Conservation (phyloP, 2,888 invertebrate genomes). For the Noctua fimbriata region DNA sequence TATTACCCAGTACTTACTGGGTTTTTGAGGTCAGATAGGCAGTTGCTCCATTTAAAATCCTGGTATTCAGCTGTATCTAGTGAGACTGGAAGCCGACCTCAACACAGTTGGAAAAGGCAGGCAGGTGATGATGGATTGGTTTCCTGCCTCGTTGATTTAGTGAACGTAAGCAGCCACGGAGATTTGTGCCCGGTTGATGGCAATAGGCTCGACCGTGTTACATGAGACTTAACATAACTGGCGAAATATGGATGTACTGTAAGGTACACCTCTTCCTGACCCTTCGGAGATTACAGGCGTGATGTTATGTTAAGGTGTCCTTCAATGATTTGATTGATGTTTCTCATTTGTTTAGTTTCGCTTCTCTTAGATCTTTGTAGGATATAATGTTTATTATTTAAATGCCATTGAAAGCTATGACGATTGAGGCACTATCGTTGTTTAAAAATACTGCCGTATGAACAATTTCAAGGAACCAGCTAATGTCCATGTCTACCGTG, state of each 20-base stretch:
- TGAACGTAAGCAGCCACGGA: background rate
- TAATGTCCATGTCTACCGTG: background rate
- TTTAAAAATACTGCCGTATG: background rate
- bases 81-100: background rate
- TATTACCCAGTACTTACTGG: too few species aligned
- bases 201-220: background rate
- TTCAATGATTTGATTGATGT: constrained; percentile 13
- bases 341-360: constrained; percentile 26
- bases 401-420: constrained; percentile 13
- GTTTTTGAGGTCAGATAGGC: too few species aligned
- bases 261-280: background rate
- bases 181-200: background rate
- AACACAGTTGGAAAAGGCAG: background rate
- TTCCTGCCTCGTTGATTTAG: background rate
- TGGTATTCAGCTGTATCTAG: too few species aligned
- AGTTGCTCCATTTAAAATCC: too few species aligned
- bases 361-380: constrained; percentile 23
- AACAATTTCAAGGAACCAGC: background rate
- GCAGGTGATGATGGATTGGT: background rate
- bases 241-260: background rate
- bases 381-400: constrained; percentile 26
- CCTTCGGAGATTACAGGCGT: background rate
- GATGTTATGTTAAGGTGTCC: background rate
- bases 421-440: constrained; percentile 31
- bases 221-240: background rate